Evolutionary conservation across 1,140 invertebrate genomes (phyloP), one percentile per base, ranked within the genome.

Genomic region (Cotesia glomerata): DNA sequence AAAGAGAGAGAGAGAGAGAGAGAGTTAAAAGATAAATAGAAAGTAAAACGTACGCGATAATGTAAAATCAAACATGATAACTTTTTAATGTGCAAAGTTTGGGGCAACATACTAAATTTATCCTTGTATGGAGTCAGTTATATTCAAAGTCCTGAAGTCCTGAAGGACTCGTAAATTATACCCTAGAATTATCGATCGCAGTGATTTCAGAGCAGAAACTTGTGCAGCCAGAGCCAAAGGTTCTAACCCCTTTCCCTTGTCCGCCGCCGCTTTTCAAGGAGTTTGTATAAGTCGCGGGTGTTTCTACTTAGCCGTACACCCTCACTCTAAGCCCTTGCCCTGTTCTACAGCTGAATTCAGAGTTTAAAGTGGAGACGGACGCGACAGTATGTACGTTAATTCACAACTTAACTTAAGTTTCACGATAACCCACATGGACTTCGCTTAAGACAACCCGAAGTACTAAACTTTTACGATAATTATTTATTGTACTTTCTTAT

Each of bases 91-190:
- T 59, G 54, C 5, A 56, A 69, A 39, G 35, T 36, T 56, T 36
- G 13, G 13, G 8, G 59, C 56, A 59, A 56, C n/a, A 45, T 71
- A 35, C 59, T 36, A 63, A 71, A 71, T 71, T 71, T 71, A 71
- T 61, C 34, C 49, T 71, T 45, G 39, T 45, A 45, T 45, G 39
- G 39, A 45, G 62, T 56, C 34, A 54, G 45, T 52, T 34, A 51
- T 18, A 16, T 51, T 64, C 49, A 61, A 56, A 71, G 49, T 52
- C 61, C 56, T 64, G 51, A 51, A 64, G 69, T 52, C 61, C 56
- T 64, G 61, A 51, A 64, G 69, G 69, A 64, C 61, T 64, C 61
- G 34, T 71, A 63, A 64, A 71, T 71, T 64, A 71, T 71, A 32
- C 59, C 39, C 34, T 64, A 71, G 59, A 64, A 64, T 70, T 69